phyloP scores from a whole-genome alignment of 1,140 invertebrate species.

The Bilobella aurantiaca region DNA sequence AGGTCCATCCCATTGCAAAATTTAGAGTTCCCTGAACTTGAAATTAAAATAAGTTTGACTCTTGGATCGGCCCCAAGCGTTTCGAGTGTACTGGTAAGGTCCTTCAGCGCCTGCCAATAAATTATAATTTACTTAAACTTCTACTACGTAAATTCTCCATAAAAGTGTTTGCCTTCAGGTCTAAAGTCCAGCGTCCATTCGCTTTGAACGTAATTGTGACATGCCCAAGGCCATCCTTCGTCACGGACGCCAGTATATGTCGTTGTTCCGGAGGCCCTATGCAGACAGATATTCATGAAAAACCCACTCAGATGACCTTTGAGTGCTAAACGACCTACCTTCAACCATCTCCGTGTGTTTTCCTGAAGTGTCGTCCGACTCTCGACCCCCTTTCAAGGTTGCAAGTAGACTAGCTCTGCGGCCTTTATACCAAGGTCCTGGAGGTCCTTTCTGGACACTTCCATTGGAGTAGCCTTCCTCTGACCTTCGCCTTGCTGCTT shows the following conservation, averaged over 20 bases:
- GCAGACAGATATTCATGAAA: neutral
- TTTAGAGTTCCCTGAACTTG: slow-evolving; percentile 7
- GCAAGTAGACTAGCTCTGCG: neutral
- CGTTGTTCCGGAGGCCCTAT: neutral
- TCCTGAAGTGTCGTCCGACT: neutral
- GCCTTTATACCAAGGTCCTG: neutral
- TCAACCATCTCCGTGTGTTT: slow-evolving; percentile 8
- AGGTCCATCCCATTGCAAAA: slow-evolving; percentile 14
- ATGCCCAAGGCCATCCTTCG: slow-evolving; percentile 9
- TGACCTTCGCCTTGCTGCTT: neutral
- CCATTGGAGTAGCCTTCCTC: neutral
- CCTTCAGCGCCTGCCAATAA: neutral
- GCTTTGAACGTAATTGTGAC: slow-evolving; percentile 5
- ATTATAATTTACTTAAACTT: neutral
- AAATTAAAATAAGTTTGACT: slow-evolving; percentile 15
- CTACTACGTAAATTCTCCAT: neutral
- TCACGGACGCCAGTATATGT: neutral
- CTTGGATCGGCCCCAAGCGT: slow-evolving; percentile 4
- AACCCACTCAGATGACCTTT: neutral
- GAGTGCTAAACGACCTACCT: neutral
- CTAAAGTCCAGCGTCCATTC: neutral
- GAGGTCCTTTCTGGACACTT: slow-evolving; percentile 1
- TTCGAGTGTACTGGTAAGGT: slow-evolving; percentile 9
- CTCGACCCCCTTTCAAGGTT: neutral
- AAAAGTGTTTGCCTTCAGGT: slow-evolving; percentile 8